Evolutionary conservation across 2,797 vertebrate species (phyloP), one percentile per base, ranked within the genome.

Genomic region (Mormyrus hasselquistii): DNA sequence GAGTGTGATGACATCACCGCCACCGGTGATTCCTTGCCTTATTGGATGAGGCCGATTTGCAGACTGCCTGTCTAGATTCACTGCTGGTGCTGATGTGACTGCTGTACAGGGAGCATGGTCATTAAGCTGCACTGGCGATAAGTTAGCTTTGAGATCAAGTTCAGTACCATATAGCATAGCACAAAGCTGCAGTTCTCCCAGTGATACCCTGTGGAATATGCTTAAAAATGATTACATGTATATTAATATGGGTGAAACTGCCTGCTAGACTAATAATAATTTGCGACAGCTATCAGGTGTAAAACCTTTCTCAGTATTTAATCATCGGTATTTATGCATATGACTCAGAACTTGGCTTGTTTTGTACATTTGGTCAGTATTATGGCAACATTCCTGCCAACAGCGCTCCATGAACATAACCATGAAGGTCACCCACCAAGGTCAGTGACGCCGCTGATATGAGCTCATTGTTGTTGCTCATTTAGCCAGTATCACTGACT

Each of bases 1-100:
- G 84, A 90, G 88, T 83, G 89, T 90, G 91, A 86, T 93, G 90
- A 92, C 93, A 92, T 93, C 90, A 82, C 89, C 92, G 76, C 16
- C n/a, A 7, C 49, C 3, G 47, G n/a, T 82, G 76, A 69, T 34
- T 69, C 29, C 65, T n/a, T 44, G 41, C 16, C 16, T 82, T 19
- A 19, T 38, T 73, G 76, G 19, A 47, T 82, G 76, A 3, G 76
- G 8, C 14, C 1, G 76, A 34, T 44, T 22, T 47, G 1, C 76
- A 82, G 76, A 82, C 41, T 82, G 19, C 16, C 16, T 73, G 65
- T 8, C 76, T 82, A 16, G 5, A n/a, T 82, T 22, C 49, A 41
- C 76, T 82, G 76, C 44, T 82, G 44, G 10, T 47, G 41, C 38
- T 73, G 65, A 38, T 73, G 65, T 34, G 29, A 34, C 12, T 69